These are phyloP conservation scores for Peromyscus aztecus DNA, from an alignment of 2,797 vertebrate species.

Conservation along the genomic window DNA sequence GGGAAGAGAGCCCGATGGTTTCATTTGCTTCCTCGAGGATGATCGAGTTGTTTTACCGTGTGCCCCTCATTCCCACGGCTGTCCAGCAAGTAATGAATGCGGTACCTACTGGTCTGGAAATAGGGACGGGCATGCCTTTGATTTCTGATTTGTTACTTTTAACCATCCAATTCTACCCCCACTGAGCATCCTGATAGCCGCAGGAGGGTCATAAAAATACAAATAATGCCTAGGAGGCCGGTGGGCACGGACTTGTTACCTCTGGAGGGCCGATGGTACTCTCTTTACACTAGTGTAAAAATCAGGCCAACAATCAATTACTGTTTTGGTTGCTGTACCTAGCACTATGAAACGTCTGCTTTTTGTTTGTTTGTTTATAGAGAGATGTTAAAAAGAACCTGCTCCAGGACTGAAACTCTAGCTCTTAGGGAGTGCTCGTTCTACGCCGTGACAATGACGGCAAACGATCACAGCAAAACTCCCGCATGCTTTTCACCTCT, in stretches of 20 bases:
- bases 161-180: slow-evolving; percentile 84
- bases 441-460: background rate
- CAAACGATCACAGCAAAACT: background rate
- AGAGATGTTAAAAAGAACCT: slow-evolving; percentile 22
- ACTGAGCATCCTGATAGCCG: slow-evolving; percentile 83
- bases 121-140: slow-evolving; percentile 82
- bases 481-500: background rate
- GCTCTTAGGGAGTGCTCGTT: slow-evolving; percentile 47
- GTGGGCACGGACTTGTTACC: slow-evolving; percentile 74
- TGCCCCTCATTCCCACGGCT: slow-evolving; percentile 79
- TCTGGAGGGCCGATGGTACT: slow-evolving; percentile 71
- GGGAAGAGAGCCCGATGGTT: slow-evolving; percentile 76
- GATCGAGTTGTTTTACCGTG: slow-evolving; percentile 83
- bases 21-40: slow-evolving; percentile 86
- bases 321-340: background rate
- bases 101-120: slow-evolving; percentile 82
- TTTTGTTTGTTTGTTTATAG: background rate
- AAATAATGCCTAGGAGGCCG: slow-evolving; percentile 79
- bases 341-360: slow-evolving; percentile 40
- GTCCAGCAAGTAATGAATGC: slow-evolving; percentile 84
- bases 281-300: slow-evolving; percentile 81
- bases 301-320: slow-evolving; percentile 65
- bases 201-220: slow-evolving; percentile 84
- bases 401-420: slow-evolving; percentile 8
- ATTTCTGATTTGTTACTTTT: slow-evolving; percentile 88